These are phyloP conservation scores for Urosaurus nigricauda DNA, from an alignment of 2,797 vertebrate species.

Conservation along the genomic window DNA sequence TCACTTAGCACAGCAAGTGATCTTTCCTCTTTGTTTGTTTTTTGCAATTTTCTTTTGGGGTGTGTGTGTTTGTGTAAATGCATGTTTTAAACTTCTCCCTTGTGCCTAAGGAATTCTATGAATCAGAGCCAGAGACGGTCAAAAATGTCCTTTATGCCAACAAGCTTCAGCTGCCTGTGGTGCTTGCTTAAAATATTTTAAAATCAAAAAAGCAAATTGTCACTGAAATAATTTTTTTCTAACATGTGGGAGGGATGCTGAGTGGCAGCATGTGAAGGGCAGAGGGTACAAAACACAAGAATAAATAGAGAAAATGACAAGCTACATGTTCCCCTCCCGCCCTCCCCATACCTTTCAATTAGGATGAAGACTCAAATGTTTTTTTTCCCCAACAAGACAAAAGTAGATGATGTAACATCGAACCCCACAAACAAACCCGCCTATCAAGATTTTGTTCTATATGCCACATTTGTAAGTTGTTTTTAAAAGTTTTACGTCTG, in stretches of 20 bases:
- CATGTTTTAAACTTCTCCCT: not conserved
- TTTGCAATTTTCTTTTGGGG: not conserved
- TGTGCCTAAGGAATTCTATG: constrained; percentile 13
- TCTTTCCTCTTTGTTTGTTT: not conserved
- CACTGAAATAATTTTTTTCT: constrained; percentile 27
- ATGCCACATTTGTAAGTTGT: constrained; percentile 30
- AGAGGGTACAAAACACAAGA: constrained; percentile 68
- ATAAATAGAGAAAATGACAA: constrained; percentile 77
- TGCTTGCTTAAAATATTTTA: constrained; percentile 18
- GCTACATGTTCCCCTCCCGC: constrained; percentile 61
- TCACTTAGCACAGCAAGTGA: not conserved
- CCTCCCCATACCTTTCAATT: constrained; percentile 70
- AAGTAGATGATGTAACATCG: constrained; percentile 92
- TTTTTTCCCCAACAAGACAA: constrained; percentile 90
- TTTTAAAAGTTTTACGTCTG: constrained; percentile 80
- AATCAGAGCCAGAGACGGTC: constrained; percentile 27
- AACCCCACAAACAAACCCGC: constrained; percentile 86
- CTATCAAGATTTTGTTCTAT: constrained; percentile 70
- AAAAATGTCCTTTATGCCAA: not conserved
- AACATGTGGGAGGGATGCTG: constrained; percentile 31
- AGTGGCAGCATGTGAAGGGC: constrained; percentile 47
- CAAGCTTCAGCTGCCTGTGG: constrained; percentile 8
- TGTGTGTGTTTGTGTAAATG: not conserved
- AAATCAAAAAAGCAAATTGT: constrained; percentile 27
- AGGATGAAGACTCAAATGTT: constrained; percentile 76